Evolutionary conservation across 1,140 invertebrate genomes (phyloP), one percentile per base, ranked within the genome.

Genomic region (Camponotus floridanus): DNA sequence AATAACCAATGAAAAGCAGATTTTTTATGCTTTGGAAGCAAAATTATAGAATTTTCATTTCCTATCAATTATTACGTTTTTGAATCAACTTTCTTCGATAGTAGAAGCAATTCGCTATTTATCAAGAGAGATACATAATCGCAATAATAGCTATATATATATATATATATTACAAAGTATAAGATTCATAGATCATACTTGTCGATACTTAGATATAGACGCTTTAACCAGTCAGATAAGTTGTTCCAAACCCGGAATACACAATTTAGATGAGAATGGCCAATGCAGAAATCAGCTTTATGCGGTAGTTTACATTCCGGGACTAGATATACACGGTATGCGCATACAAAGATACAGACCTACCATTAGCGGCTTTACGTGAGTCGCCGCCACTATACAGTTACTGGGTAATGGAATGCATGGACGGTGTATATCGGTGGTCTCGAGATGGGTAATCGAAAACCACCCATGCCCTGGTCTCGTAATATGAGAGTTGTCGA

Each of bases 381-480:
- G 26, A 3, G 26, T 65, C 70, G 74, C 73, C 70, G 81, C 73
- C 74, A 85, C 73, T 15, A 61, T 57, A 78, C 48, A 48, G 74
- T 89, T 86, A 88, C 70, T 31, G 68, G 62, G 31, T 89, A 89
- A 88, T 89, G 87, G 87, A 89, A 89, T 89, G 88, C 83, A 81
- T 67, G 39, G 76, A 1, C 36, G 62, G 45, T 71, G 76, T 86
- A 86, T 86, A 89, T 86, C 83, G 81, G 87, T 33, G 76, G 88
- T 64, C n/a, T 86, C 59, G 55, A 88, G 76, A 86, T 71, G 74
- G 57, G 62, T 78, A 88, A 88, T 89, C 83, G 88, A 88, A 89
- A 88, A 88, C 79, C 86, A 39, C 57, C 55, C 57, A 33, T 21
- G 15, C 39, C 31, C 67, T 71, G 3, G 39, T 73, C 21, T 61